Evolutionary conservation across 2,888 invertebrate genomes (phyloP).

Genomic region (Glyphotaelius pellucidus): DNA sequence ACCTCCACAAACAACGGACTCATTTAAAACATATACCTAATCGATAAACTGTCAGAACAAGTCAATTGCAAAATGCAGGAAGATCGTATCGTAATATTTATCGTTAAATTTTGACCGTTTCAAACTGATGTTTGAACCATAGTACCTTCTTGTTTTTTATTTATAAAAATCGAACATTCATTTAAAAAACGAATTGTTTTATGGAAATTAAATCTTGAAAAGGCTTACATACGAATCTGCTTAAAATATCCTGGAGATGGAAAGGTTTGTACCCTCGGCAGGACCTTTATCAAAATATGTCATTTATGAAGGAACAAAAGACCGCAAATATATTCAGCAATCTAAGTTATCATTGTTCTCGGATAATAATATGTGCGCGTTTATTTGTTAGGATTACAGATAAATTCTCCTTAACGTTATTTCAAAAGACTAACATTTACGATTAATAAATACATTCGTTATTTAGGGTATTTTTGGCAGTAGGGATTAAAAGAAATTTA

Average conservation of each 20-base stretch:
- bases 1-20: too few relatives aligned
- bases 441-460: too few relatives aligned
- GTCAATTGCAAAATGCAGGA: background rate
- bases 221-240: background rate
- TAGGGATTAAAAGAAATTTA: too few relatives aligned
- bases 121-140: background rate
- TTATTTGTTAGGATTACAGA: background rate
- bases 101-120: background rate
- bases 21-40: too few relatives aligned
- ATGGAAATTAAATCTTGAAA: background rate
- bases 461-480: background rate
- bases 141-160: background rate
- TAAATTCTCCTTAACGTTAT: background rate
- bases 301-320: background rate
- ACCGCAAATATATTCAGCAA: background rate
- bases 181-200: background rate
- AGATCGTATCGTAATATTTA: too few relatives aligned
- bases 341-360: background rate
- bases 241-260: slow-evolving; percentile 2
- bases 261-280: background rate
- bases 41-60: too few relatives aligned
- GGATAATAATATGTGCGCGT: background rate
- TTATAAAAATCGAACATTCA: background rate
- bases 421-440: background rate
- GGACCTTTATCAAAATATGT: background rate